A percentile compares a stretch with the other conserved stretches of the same genome.
phyloP scores from a whole-genome alignment of 1,140 invertebrate species.

The Zaprionus camerounensis region DNA sequence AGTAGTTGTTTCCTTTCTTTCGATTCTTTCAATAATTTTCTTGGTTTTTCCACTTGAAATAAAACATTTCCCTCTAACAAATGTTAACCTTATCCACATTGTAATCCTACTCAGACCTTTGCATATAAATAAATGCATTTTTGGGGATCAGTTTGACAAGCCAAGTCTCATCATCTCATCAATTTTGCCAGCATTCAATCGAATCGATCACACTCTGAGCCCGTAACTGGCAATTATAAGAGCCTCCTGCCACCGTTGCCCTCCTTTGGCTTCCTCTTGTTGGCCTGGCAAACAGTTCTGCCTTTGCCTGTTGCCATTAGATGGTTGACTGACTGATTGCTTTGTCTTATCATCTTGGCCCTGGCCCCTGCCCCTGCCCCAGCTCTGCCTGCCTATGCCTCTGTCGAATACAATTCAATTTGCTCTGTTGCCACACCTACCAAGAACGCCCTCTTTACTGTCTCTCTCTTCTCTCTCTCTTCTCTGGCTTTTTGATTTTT shows the following conservation, averaged over 20 bases:
- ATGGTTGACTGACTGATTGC: constrained; percentile 73
- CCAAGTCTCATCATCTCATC: not conserved
- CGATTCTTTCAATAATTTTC: not conserved
- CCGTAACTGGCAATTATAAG: constrained; percentile 29
- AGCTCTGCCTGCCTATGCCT: not conserved
- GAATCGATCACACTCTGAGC: constrained; percentile 60
- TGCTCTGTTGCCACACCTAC: constrained; percentile 69
- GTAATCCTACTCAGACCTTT: not conserved
- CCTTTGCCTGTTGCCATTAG: constrained; percentile 43
- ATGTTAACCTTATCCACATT: not conserved
- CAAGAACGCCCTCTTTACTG: not conserved
- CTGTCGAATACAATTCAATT: constrained; percentile 77
- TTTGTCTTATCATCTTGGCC: constrained; percentile 69
- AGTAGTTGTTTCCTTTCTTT: not conserved
- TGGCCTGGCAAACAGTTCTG: constrained; percentile 22
- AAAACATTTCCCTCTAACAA: not conserved
- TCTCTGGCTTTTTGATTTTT: constrained; percentile 40
- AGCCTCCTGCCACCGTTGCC: not conserved
- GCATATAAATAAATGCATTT: constrained; percentile 3
- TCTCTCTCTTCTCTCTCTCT: not conserved
- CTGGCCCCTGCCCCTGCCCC: constrained; percentile 34
- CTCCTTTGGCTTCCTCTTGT: constrained; percentile 11
- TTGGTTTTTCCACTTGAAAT: not conserved
- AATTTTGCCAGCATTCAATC: constrained; percentile 25
- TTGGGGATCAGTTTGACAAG: constrained; percentile 8